Base-by-base conservation (phyloP, 92 coral and sea anemone genomes). In the Bergia puertoricense region DNA sequence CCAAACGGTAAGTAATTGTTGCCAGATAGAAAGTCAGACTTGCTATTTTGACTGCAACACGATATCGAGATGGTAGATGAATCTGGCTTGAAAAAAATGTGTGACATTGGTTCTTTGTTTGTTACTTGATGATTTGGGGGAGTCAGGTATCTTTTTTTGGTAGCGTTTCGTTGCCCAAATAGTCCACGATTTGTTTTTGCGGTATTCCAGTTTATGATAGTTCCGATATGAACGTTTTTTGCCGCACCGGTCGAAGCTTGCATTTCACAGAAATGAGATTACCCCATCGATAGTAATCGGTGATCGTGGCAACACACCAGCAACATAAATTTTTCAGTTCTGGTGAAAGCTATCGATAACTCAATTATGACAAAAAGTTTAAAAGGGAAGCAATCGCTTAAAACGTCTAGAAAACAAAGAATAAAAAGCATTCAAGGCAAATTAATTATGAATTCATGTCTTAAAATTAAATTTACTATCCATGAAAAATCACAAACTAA, bases 401-500 rank as follows among this genome's bases (percentile, higher is more conserved):
- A 74, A 48, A 45, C 20, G n/a, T 73, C 15, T 36, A 46, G 39
- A 45, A 41, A 37, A 44, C 30, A 50, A 78, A 30, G 5, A 43
- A n/a, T 44, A 23, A 44, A 78, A 50, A n/a, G 46, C 38, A 7
- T 76, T 45, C 8, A 7, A 78, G 81, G 81, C 65, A 78, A 76
- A 78, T 48, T 44, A 45, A 78, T 46, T 10, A 36, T n/a, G 65
- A 78, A 78, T 30, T 14, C 56, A 50, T 78, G 65, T 78, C 65
- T 50, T 44, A 50, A 78, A 46, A 78, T 20, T 48, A 45, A 46
- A 78, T 78, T 46, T 78, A 30, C 62, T 78, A 78, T 78, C 81
- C 41, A 18, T 78, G 38, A 77, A 48, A 65, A 78, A 78, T 78
- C 59, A 78, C 18, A 78, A 78, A 78, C 81, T 78, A 78, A 78